Base-by-base conservation (phyloP, 2,888 invertebrate genomes). In the Eucera pruinosa region DNA sequence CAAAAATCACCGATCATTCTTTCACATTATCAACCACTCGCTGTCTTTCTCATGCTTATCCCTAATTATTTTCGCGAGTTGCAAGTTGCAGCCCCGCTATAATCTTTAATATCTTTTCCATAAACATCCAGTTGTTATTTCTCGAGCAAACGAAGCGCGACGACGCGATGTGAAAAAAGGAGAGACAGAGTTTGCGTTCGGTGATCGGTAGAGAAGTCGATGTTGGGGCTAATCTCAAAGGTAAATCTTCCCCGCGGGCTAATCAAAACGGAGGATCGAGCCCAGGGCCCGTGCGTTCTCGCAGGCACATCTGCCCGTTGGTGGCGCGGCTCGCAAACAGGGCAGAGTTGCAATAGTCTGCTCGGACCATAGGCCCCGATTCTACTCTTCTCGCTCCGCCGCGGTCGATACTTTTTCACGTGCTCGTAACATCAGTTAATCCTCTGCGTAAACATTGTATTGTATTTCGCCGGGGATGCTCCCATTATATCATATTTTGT, bases 401-500 rank as follows among this genome's bases (percentile, higher is more conserved):
- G n/a, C 65, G 83, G 76, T 78, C 85, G 85, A 85, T 85, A 85
- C 87, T 83, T 85, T 79, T 86, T 77, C 75, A 78, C 81, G 81
- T 84, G 81, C 86, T 75, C 75, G 81, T 81, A 87, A 85, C 88
- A 87, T 89, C 90, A 89, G 87, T 89, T 91, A 89, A 91, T 91
- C 91, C 91, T 76, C 85, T 87, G 89, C 90, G 90, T 91, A 92
- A 92, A 92, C 91, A 92, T 89, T 89, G 89, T 89, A 92, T 92
- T 91, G 91, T 92, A 85, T 90, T 89, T 88, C 89, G 88, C 85
- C 71, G 86, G 87, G 89, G 91, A 90, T 90, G 90, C 90, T 89
- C 85, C 91, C 86, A 91, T 91, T 91, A 91, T 91, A 91, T 91
- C 90, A 91, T 91, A 91, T 92, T 91, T 92, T 90, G 91, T 92